Percentiles rank a stretch among this genome's conserved stretches.
Evolutionary conservation across 2,113 vertebrate genomes (phyloP).

Genomic region (Cyanistes caeruleus): DNA sequence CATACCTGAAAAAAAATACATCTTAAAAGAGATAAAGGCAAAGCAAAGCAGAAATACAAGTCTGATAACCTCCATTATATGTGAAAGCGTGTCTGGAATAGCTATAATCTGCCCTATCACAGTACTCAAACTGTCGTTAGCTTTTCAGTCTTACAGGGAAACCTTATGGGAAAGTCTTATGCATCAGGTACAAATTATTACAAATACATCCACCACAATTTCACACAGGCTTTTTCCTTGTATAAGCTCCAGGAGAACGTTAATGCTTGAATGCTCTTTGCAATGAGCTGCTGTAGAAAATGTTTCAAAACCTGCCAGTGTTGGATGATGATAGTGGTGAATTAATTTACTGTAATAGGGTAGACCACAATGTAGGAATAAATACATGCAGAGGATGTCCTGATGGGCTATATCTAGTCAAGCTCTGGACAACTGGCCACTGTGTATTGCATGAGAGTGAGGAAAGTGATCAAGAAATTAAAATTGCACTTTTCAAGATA

Average conservation of each 20-base stretch:
- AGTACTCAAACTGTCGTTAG: not conserved
- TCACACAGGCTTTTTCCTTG: not conserved
- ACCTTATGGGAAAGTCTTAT: no score
- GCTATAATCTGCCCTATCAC: not conserved
- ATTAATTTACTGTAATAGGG: not conserved
- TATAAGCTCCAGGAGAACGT: not conserved
- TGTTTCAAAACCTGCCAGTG: not conserved
- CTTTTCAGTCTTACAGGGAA: not conserved
- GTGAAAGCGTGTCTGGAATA: not conserved
- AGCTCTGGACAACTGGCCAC: not conserved
- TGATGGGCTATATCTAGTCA: not conserved
- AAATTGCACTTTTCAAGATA: not conserved
- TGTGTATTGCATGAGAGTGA: not conserved
- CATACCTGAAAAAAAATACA: not conserved
- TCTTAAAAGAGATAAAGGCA: not conserved
- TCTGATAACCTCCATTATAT: not conserved
- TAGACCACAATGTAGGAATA: not conserved
- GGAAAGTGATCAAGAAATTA: not conserved
- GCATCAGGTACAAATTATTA: not conserved
- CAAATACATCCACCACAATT: not conserved
- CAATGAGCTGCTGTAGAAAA: not conserved
- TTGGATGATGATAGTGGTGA: not conserved
- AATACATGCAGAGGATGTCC: not conserved
- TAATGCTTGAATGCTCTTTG: not conserved
- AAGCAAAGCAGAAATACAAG: not conserved